These are phyloP conservation scores for Himalopsyche japonica DNA, from an alignment of 2,888 invertebrate species.

Conservation along the genomic window DNA sequence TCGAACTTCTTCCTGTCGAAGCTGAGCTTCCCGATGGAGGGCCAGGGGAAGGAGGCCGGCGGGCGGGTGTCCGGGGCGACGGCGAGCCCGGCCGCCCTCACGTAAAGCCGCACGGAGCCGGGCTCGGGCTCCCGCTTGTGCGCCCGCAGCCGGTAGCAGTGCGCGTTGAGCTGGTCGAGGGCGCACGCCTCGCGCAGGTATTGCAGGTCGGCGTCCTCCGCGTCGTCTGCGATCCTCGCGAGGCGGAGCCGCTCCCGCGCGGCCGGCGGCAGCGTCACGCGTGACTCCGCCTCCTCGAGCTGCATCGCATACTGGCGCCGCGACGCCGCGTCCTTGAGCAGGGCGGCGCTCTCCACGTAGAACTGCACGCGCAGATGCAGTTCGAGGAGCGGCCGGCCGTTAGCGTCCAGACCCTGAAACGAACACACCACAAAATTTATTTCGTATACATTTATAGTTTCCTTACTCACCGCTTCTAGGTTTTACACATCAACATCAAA, in stretches of 20 bases:
- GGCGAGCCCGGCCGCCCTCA: constrained; percentile 90
- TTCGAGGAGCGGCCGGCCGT: constrained; percentile 85
- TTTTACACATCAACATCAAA: no score
- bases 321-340: constrained; percentile 80
- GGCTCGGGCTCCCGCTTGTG: constrained; percentile 75
- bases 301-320: constrained; percentile 94
- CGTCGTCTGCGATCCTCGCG: constrained; percentile 64
- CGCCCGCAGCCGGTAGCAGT: constrained; percentile 80
- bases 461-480: no score
- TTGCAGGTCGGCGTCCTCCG: constrained; percentile 65
- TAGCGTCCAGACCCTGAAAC: constrained; percentile 82
- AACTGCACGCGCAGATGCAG: constrained; percentile 91
- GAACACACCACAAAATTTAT: background rate
- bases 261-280: constrained; percentile 69
- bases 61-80: constrained; percentile 73
- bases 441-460: background rate
- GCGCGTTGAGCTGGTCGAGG: constrained; percentile 86
- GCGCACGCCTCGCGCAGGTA: constrained; percentile 89
- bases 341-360: constrained; percentile 89
- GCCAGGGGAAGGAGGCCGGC: constrained; percentile 89
- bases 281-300: constrained; percentile 68
- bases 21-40: constrained; percentile 91
- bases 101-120: constrained; percentile 84
- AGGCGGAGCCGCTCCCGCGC: constrained; percentile 74
- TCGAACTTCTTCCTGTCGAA: constrained; percentile 98